Conservation (phyloP, 2,797 vertebrate species). For the Cynodonichthys magdalenae region DNA sequence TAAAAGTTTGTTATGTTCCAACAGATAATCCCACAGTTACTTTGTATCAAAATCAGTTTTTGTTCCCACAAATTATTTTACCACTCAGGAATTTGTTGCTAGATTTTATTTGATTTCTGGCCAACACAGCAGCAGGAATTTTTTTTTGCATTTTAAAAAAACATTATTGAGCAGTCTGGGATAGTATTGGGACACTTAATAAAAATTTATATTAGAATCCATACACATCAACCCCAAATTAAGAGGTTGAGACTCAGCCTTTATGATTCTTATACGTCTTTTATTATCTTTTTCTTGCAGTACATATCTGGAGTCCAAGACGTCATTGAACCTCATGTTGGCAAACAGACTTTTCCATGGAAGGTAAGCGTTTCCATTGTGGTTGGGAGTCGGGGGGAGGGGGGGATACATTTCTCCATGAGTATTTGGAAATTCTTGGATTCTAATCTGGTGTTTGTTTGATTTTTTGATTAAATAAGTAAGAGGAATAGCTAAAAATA, state of each 20-base stretch:
- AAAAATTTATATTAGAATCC: slow-evolving; percentile 39
- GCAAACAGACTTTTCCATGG: slow-evolving; percentile 93
- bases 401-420: slow-evolving; percentile 63
- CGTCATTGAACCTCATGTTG: slow-evolving; percentile 96
- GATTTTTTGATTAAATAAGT: slow-evolving; percentile 64
- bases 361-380: slow-evolving; percentile 86
- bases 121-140: slow-evolving; percentile 43
- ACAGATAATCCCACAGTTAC: slow-evolving; percentile 3
- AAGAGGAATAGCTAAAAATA: slow-evolving; percentile 66
- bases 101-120: slow-evolving; percentile 58
- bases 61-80: slow-evolving; percentile 54
- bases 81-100: slow-evolving; percentile 57
- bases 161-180: slow-evolving; percentile 49
- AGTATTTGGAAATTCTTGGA: slow-evolving; percentile 66
- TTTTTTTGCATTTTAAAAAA: slow-evolving; percentile 47
- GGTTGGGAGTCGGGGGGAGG: slow-evolving; percentile 68
- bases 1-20: slow-evolving; percentile 27
- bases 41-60: slow-evolving; percentile 57
- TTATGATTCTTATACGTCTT: slow-evolving; percentile 67
- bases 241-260: slow-evolving; percentile 30
- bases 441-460: slow-evolving; percentile 47
- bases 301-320: slow-evolving; percentile 94
- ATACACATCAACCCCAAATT: slow-evolving; percentile 59
- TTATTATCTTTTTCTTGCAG: slow-evolving; percentile 79
- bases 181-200: slow-evolving; percentile 42